Evolutionary conservation across 1,140 invertebrate species (phyloP).

Genomic region (Drosophila parabipectinata): DNA sequence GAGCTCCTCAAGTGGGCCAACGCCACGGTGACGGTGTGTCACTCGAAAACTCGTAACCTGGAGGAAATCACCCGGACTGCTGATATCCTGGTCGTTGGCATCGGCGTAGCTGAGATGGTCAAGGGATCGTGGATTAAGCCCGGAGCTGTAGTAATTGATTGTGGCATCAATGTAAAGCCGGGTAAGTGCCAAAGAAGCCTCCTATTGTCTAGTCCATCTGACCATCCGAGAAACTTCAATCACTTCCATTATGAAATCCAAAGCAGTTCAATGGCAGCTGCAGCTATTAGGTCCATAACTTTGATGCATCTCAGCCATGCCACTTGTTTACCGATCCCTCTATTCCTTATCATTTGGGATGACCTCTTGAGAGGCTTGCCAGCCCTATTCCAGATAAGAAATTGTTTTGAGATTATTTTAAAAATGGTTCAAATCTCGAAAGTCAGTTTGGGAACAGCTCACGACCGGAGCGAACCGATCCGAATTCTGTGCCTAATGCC

Average conservation of each 20-base stretch:
- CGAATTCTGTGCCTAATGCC: neutral
- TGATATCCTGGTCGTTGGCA: slow-evolving; percentile 98
- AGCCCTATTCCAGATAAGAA: slow-evolving; percentile 43
- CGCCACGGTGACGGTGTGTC: slow-evolving; percentile 98
- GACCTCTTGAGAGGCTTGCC: slow-evolving; percentile 38
- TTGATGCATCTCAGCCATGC: neutral
- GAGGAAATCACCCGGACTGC: slow-evolving; percentile 91
- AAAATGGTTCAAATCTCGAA: slow-evolving; percentile 1
- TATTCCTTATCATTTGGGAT: slow-evolving; percentile 17
- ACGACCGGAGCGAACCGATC: neutral
- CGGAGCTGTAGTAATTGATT: slow-evolving; percentile 99
- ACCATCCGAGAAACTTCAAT: too few species aligned
- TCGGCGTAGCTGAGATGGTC: slow-evolving; percentile 96
- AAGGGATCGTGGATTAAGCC: slow-evolving; percentile 98
- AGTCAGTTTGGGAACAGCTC: slow-evolving; percentile 18
- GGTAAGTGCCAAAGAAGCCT: slow-evolving; percentile 86
- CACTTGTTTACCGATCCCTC: slow-evolving; percentile 17
- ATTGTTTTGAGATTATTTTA: slow-evolving; percentile 30
- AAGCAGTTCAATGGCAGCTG: too few species aligned
- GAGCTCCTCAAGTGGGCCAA: slow-evolving; percentile 98
- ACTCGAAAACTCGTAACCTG: slow-evolving; percentile 96
- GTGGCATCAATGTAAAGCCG: slow-evolving; percentile 97
- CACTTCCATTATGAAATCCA: too few species aligned
- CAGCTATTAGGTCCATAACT: neutral
- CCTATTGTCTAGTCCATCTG: neutral